A percentile compares a stretch with the other conserved stretches of the same genome.
phyloP scores from a whole-genome alignment of 2,888 invertebrate genomes.

The Cerastis rubricosa region DNA sequence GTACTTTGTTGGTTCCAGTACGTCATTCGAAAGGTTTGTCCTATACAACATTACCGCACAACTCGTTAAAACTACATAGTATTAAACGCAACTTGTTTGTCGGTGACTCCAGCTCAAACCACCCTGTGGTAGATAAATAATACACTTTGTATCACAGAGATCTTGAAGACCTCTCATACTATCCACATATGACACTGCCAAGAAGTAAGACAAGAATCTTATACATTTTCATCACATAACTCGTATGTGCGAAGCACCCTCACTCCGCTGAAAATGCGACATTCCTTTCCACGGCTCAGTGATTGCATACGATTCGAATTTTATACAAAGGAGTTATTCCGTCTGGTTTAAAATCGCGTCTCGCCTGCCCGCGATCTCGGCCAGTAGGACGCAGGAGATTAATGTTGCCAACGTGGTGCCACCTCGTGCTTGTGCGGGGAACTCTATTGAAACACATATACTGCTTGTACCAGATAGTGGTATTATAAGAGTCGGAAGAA shows the following conservation, averaged over 20 bases:
- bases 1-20: neutral
- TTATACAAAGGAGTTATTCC: constrained; percentile 53
- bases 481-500: neutral
- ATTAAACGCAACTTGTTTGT: too few relatives aligned
- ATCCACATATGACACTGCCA: neutral
- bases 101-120: too few relatives aligned
- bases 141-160: neutral
- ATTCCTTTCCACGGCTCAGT: constrained; percentile 45
- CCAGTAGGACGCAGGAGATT: constrained; percentile 52
- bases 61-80: too few relatives aligned
- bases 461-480: neutral
- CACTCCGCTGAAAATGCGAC: constrained; percentile 15
- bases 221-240: constrained; percentile 9
- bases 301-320: constrained; percentile 45
- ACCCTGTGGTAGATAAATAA: neutral
- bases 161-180: neutral
- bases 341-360: constrained; percentile 29
- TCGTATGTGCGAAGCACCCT: neutral
- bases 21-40: neutral
- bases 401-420: constrained; percentile 43
- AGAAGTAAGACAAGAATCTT: neutral
- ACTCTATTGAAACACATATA: constrained; percentile 40
- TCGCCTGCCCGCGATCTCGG: constrained; percentile 44
- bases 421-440: constrained; percentile 33
- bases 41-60: neutral